Base-by-base conservation (phyloP, 2,113 vertebrate species). In the Martes martes region DNA sequence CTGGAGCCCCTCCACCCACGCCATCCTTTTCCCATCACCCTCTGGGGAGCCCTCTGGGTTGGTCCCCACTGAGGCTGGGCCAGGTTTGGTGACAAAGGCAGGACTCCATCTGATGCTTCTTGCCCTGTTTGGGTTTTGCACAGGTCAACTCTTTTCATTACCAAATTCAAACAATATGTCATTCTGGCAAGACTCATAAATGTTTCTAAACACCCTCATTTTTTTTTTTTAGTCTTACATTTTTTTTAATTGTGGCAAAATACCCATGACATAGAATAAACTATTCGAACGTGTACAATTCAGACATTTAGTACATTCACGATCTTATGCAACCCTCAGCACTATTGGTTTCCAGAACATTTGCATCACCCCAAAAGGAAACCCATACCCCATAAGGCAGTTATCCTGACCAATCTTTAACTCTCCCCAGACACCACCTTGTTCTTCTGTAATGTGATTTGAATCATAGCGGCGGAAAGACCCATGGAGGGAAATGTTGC, bases 161-260 rank as follows among this genome's bases (percentile, higher is more conserved):
- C 57, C 84, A 81, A 42, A 36, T 39, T 61, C 74, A 59, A 71
- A 18, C 18, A 55, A 45, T 42, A 63, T 4, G 15, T 57, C 21
- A 78, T 14, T 84, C n/a, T 55, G 23, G 39, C 42, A 59, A 55
- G 33, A 85, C 26, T 47, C 71, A 18, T 18, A 36, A 57, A 95
- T n/a, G 36, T 65, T 90, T 89, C 88, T 80, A 84, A 65, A 93
- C 26, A 57, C 33, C 1, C 19, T 69, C 42, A 6, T 24, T 59
- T 61, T 59, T 92, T 74, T 50, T 74, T 95, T 88, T 36, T 42
- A 55, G 11, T 28, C 55, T 33, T 69, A 63, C 15, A 4, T 31
- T 36, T 67, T 94, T 94, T 86, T 63, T 57, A 79, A 92, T 57
- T 73, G n/a, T 83, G 85, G 39, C 89, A 36, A 95, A 74, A 83